Evolutionary conservation across 2,888 invertebrate genomes (phyloP), one percentile per base, ranked within the genome.

Genomic region (Taenaris catops): DNA sequence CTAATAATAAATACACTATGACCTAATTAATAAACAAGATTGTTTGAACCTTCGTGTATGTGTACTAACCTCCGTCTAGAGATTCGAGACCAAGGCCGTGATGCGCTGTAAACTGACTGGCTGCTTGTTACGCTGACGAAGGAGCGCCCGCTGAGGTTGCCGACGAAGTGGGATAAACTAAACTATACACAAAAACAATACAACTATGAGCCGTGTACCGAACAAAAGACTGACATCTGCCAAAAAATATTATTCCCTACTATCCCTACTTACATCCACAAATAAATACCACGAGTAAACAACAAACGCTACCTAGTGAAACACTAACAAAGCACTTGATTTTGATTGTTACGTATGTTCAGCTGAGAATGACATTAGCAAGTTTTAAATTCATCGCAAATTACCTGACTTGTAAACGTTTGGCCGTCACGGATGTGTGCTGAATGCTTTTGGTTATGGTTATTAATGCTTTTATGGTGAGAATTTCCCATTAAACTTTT

Each of bases 81-180:
- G 55, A 89, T 79, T 56, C 91, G 88, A 58, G 91, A 91, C 90
- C 91, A 92, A 63, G 91, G 90, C 62, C 90, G 88, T 51, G 89
- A 88, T 63, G 88, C 83, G 68, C 90, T 90, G 66, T 84, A 88
- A 41, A 84, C 87, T 14, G 90, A 90, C 69, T 88, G 88, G 66
- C 87, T 88, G 63, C 90, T 91, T 47, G 81, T 81, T 46, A 87
- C 72, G 63, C 90, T 91, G 45, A 76, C 68, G 72, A 88, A 88
- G 49, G 90, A 90, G 59, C 89, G 86, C 55, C 88, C 89, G 73
- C 89, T 90, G 57, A 89, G 75, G 73, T 89, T 89, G 60, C 83
- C 88, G 61, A 88, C 84, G 67, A 89, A 88, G 75, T 88, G 88
- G 54, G 88, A 80, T 58, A 89, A 70, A 58, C 87, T 88, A 59